phyloP scores from a whole-genome alignment of 2,888 invertebrate species.

The Mantis religiosa region DNA sequence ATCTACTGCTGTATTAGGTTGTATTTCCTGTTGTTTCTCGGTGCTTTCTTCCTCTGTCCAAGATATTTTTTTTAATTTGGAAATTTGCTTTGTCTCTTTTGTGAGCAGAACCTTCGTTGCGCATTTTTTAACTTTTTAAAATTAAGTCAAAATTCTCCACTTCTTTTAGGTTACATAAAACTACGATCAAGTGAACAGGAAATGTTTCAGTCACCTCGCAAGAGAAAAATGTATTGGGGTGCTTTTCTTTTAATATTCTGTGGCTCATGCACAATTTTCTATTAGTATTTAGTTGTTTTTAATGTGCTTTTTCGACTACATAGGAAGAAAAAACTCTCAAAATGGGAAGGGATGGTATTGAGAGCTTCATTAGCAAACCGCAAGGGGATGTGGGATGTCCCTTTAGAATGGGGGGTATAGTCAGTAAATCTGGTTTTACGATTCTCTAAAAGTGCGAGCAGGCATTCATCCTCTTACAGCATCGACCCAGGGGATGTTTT shows the following conservation, averaged over 20 bases:
- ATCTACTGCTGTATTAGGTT: too few relatives aligned
- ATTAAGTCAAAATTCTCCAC: too few relatives aligned
- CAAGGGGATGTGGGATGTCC: too few relatives aligned
- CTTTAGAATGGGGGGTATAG: neutral
- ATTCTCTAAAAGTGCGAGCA: neutral
- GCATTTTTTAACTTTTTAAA: too few relatives aligned
- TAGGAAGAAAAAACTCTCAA: neutral
- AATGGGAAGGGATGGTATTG: neutral
- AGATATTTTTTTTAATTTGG: too few relatives aligned
- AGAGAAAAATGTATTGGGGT: neutral
- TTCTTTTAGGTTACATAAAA: too few relatives aligned
- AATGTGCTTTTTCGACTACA: neutral
- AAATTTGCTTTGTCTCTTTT: too few relatives aligned
- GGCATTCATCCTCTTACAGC: neutral
- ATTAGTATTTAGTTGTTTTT: neutral
- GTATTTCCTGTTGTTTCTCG: too few relatives aligned
- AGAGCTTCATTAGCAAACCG: neutral
- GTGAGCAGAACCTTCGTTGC: too few relatives aligned
- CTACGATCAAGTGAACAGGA: too few relatives aligned
- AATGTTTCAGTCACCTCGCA: too few relatives aligned
- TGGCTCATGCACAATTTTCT: neutral
- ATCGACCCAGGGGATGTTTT: neutral
- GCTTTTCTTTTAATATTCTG: neutral
- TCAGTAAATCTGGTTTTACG: neutral
- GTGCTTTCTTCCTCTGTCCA: too few relatives aligned